Evolutionary conservation across 2,888 invertebrate genomes (phyloP).

Genomic region (Salpingus planirostris): DNA sequence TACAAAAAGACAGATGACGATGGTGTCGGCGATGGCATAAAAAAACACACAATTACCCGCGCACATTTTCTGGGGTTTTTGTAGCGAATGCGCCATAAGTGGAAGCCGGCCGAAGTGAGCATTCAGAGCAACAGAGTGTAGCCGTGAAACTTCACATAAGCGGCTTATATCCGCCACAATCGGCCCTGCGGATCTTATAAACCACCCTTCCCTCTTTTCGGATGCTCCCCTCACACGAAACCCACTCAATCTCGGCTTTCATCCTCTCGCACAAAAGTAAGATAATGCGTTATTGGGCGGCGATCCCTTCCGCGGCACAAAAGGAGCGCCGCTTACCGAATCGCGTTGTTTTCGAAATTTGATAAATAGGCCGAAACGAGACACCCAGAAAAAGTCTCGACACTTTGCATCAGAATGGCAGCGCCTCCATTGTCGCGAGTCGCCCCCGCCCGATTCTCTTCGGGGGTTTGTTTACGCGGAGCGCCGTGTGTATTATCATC

Average conservation of each 20-base stretch:
- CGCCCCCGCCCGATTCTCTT: too few species aligned
- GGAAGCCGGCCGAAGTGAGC: constrained; percentile 4
- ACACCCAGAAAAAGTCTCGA: too few species aligned
- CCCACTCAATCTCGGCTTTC: constrained; percentile 28
- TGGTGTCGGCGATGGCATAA: too few species aligned
- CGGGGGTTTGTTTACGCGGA: too few species aligned
- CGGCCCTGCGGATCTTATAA: constrained; percentile 5
- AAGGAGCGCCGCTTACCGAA: constrained; percentile 14
- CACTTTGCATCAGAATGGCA: too few species aligned
- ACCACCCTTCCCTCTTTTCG: not conserved
- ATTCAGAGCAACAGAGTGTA: constrained; percentile 6
- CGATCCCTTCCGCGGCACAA: constrained; percentile 17
- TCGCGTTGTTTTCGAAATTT: constrained; percentile 24
- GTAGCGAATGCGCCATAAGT: constrained; percentile 4
- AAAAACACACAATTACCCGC: too few species aligned
- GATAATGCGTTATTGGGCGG: constrained; percentile 36
- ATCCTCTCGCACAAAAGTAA: constrained; percentile 33
- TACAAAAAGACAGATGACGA: too few species aligned
- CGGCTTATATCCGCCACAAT: constrained; percentile 14
- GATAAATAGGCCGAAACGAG: too few species aligned
- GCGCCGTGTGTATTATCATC: too few species aligned
- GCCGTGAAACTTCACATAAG: constrained; percentile 10
- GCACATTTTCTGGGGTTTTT: too few species aligned
- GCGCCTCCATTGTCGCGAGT: too few species aligned
- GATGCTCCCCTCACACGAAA: constrained; percentile 6